Base-by-base conservation (phyloP, 2,888 invertebrate genomes). In the Rhamphomyia laevipes region DNA sequence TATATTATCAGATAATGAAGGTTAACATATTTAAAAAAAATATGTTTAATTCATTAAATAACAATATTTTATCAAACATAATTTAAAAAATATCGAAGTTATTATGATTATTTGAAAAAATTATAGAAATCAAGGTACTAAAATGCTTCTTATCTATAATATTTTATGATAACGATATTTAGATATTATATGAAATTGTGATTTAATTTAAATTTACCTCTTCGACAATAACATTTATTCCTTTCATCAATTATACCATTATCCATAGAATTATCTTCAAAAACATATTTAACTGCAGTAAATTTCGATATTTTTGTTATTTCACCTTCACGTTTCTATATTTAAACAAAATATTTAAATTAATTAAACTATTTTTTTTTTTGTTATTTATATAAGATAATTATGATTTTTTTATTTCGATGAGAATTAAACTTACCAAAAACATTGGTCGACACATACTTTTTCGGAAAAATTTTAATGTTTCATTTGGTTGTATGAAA, bases 381-480 rank as follows among this genome's bases (percentile, higher is more conserved):
- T 31, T 23, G 43, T 42, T 13, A 2, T 40, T 42, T 18, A 1
- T 37, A 37, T 23, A 4, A 6, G 1, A 48, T 30, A 21, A 15
- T 11, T 23, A 41, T 27, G 13, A 10, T 23, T 41, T 42, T 35
- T 33, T 31, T 27, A 44, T 15, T 9, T 30, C 30, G 11, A 30
- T 30, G n/a, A n/a, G n/a, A 27, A 27, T 9, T 7, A 17, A 42
- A 70, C 77, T 77, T 63, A 88, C 88, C 78, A 90, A 71, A 43
- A 75, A 75, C 23, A 85, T 84, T n/a, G 86, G 80, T 51, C 92
- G 75, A 65, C 92, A 93, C 61, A 92, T 75, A 62, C 89, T 89
- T 64, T 88, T 88, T 52, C 90, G 77, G 67, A 79, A 93, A 69
- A 92, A 87, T 51, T 81, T 65, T 0, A 90, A 65, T 0, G 77